These are phyloP conservation scores for Antidorcas marsupialis DNA, from an alignment of 2,113 vertebrate species.

Conservation along the genomic window DNA sequence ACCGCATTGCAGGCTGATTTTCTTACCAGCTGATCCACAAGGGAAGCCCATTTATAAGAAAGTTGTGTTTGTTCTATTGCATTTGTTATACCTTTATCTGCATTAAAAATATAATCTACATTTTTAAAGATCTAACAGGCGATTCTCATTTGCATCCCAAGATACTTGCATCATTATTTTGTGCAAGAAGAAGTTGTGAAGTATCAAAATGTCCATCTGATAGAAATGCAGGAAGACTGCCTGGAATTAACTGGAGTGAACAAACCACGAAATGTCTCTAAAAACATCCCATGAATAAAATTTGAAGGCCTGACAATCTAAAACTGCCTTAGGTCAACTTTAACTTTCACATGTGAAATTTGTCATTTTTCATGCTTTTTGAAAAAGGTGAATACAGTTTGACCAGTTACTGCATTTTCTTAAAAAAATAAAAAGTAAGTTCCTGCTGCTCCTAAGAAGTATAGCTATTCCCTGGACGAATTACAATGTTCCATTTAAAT, in stretches of 20 bases:
- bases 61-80: neutral
- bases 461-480: constrained; percentile 14
- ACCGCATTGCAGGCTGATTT: too few relatives aligned
- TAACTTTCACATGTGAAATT: constrained; percentile 62
- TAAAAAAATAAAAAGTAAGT: constrained; percentile 16
- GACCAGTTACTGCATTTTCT: neutral
- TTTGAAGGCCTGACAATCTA: constrained; percentile 49
- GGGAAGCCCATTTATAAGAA: neutral
- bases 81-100: neutral
- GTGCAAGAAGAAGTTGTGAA: constrained; percentile 21
- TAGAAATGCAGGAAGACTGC: constrained; percentile 35
- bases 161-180: neutral
- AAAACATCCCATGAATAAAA: constrained; percentile 69
- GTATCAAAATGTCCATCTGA: constrained; percentile 64
- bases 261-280: constrained; percentile 43
- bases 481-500: constrained; percentile 28
- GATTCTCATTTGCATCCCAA: constrained; percentile 53
- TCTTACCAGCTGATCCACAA: neutral
- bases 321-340: constrained; percentile 56
- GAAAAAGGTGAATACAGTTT: constrained; percentile 52
- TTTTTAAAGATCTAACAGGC: constrained; percentile 32
- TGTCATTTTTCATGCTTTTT: constrained; percentile 58
- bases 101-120: constrained; percentile 50
- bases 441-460: neutral
- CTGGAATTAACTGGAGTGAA: constrained; percentile 60